Evolutionary conservation across 2,888 invertebrate species (phyloP).

Genomic region (Leptodirus hochenwartii): DNA sequence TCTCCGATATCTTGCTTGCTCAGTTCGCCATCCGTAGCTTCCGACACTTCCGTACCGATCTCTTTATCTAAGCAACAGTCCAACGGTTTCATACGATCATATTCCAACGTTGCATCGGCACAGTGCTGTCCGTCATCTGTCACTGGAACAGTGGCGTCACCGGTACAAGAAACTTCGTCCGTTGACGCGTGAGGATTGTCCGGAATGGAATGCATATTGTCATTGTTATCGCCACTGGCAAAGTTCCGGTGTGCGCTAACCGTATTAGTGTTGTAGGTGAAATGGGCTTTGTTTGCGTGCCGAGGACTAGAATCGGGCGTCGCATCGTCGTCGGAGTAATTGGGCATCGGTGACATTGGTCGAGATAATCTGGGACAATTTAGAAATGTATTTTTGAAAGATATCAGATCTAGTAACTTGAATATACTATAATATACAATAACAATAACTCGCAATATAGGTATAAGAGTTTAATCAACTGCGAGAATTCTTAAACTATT

Average conservation of each 20-base stretch:
- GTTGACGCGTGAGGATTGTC: constrained; percentile 11
- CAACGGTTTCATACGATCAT: too few relatives aligned
- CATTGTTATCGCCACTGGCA: constrained; percentile 5
- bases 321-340: constrained; percentile 33
- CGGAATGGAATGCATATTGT: constrained; percentile 12
- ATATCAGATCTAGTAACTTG: too few relatives aligned
- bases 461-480: too few relatives aligned
- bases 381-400: too few relatives aligned
- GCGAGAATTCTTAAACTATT: too few relatives aligned
- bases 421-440: constrained; percentile 6
- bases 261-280: neutral
- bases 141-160: too few relatives aligned
- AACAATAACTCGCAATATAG: neutral
- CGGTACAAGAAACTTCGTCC: too few relatives aligned
- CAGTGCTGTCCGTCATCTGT: neutral
- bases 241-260: neutral
- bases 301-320: constrained; percentile 18
- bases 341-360: constrained; percentile 54
- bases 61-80: too few relatives aligned
- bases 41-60: constrained; percentile 24
- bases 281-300: constrained; percentile 8
- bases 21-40: constrained; percentile 20
- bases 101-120: neutral
- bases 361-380: constrained; percentile 37
- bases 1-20: constrained; percentile 19